A percentile compares a stretch with the other conserved stretches of the same genome.
Conservation (phyloP, 2,113 vertebrate genomes). For the Istiophorus platypterus region DNA sequence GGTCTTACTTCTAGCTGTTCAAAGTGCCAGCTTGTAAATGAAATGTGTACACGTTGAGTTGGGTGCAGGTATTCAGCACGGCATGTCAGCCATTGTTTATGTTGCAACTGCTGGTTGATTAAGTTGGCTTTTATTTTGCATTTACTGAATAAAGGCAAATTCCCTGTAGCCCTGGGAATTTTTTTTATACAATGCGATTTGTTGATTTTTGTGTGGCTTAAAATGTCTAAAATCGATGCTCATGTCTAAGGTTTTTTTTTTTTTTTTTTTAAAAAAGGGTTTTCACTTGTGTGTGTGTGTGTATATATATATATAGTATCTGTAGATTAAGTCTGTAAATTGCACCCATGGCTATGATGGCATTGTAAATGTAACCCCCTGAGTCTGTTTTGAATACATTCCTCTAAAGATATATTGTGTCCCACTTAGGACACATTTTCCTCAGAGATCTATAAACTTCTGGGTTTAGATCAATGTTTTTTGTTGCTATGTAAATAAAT, state of each 20-base stretch:
- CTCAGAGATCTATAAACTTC: slow-evolving; percentile 6
- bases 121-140: slow-evolving; percentile 5
- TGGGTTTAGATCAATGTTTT: slow-evolving; percentile 36
- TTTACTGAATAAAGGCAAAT: not conserved
- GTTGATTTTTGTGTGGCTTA: slow-evolving; percentile 25
- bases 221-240: slow-evolving; percentile 1
- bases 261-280: no score
- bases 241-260: slow-evolving; percentile 10
- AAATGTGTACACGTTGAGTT: not conserved
- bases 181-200: not conserved
- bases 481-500: slow-evolving; percentile 71
- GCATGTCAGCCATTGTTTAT: not conserved
- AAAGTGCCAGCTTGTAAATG: slow-evolving; percentile 4
- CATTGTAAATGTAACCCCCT: slow-evolving; percentile 47
- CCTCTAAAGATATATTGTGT: slow-evolving; percentile 21
- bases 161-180: not conserved
- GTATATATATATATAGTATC: slow-evolving; percentile 32
- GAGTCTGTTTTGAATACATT: slow-evolving; percentile 53
- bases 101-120: not conserved
- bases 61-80: not conserved
- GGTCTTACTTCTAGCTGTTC: not conserved
- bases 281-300: slow-evolving; percentile 43
- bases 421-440: slow-evolving; percentile 10
- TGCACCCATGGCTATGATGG: slow-evolving; percentile 23
- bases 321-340: slow-evolving; percentile 45